Base-by-base conservation (phyloP, 1,140 invertebrate species). In the Drosophila bocki region DNA sequence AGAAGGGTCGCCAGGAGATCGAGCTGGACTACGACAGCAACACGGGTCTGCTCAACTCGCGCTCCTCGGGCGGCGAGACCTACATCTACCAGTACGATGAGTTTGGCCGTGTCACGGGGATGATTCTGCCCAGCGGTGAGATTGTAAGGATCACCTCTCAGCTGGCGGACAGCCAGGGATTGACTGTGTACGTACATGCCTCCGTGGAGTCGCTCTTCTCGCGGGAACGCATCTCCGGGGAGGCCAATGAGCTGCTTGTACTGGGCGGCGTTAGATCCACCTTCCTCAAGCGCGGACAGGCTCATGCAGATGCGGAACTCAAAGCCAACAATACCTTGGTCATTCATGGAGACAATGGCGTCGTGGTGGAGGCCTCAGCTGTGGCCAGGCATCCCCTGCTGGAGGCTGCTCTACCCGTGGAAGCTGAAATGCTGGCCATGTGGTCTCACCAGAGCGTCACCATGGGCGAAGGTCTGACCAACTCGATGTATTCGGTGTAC, bases 61-160 rank as follows among this genome's bases (percentile, higher is more conserved):
- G 96, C 84, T 96, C 96, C 35, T 96, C 96, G 80, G 96, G 96
- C 68, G 95, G 96, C n/a, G 95, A 97, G 92, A 97, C 97, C 0
- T 97, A 96, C 68, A 96, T 98, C 63, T 99, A 98, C 90, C 96
- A 96, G 83, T 99, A 98, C 80, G 97, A 98, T 80, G 95, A 95
- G 87, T 94, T 97, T 57, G 98, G 98, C 7, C 94, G 98, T 33
- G 95, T 98, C 7, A 96, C 95, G 0, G 95, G 96, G 78, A 96
- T 97, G 29, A 97, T 97, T 50, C 94, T 98, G 81, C 97, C 98
- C 19, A 98, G 97, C 71, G 98, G 98, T 57, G 97, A 98, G 93
- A 96, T 96, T 61, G 95, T 98, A 15, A 95, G 96, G 63, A 95
- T 99, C 47, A 94, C 93, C 35, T 97, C 97, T 0, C 95, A 96